Conservation (phyloP, 2,888 invertebrate genomes). For the Cosmia trapezina region DNA sequence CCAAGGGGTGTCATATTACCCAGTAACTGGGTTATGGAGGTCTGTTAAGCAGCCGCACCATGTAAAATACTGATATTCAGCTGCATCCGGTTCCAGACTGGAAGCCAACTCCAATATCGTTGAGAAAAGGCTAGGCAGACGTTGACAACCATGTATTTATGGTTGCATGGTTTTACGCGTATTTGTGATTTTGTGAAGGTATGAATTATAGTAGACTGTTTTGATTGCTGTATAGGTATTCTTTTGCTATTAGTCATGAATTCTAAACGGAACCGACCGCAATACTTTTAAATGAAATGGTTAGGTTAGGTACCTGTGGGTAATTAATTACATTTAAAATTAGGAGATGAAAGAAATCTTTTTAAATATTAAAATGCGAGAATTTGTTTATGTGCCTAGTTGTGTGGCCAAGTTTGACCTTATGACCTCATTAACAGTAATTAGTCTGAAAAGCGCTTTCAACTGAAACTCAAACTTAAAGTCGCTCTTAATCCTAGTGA, state of each 20-base stretch:
- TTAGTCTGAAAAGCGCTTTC: constrained; percentile 48
- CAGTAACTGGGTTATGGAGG: too few species aligned
- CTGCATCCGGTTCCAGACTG: too few species aligned
- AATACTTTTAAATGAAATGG: background rate
- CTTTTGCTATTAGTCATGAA: background rate
- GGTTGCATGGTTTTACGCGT: background rate
- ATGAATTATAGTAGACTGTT: background rate
- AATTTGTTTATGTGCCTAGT: background rate
- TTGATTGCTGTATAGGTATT: background rate
- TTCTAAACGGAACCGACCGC: background rate
- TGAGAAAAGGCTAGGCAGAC: too few species aligned
- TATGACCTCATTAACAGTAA: constrained; percentile 53
- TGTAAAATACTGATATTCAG: too few species aligned
- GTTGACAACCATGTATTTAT: too few species aligned
- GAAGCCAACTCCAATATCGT: too few species aligned
- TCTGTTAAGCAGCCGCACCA: too few species aligned
- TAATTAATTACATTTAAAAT: constrained; percentile 3
- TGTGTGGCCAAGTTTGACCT: constrained; percentile 8
- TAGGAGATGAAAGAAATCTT: background rate
- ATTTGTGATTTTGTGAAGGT: background rate
- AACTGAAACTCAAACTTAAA: constrained; percentile 50
- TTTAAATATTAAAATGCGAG: background rate
- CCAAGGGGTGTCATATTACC: too few species aligned
- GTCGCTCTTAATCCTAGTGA: constrained; percentile 57
- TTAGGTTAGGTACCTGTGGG: background rate